Percentiles rank a stretch among this genome's conserved stretches.
Conservation (phyloP, 2,888 invertebrate genomes). For the Mythimna lalbum region DNA sequence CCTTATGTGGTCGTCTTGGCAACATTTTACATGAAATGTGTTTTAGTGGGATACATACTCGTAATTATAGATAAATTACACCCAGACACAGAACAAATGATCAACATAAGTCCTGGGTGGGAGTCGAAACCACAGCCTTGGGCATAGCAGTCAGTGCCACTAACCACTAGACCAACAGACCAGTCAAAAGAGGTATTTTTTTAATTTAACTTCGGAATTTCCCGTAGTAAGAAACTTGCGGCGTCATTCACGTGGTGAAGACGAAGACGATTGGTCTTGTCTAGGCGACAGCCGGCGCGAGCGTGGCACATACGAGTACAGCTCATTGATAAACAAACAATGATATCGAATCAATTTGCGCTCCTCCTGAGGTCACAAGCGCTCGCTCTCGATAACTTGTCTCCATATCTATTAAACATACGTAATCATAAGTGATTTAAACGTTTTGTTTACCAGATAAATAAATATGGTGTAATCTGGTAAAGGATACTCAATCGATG, state of each 20-base stretch:
- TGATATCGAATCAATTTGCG: constrained; percentile 45
- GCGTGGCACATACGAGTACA: neutral
- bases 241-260: neutral
- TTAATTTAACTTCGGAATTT: neutral
- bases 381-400: constrained; percentile 42
- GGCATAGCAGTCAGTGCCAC: too few relatives aligned
- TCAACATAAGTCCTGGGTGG: too few relatives aligned
- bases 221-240: neutral
- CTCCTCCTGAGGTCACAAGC: constrained; percentile 39
- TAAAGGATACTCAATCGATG: neutral
- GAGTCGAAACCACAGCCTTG: too few relatives aligned
- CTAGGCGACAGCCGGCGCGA: neutral
- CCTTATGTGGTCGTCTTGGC: too few relatives aligned
- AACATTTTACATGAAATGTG: too few relatives aligned
- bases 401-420: constrained; percentile 22
- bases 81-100: too few relatives aligned
- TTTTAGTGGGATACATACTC: too few relatives aligned
- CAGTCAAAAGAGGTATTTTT: too few relatives aligned
- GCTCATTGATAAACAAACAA: constrained; percentile 42
- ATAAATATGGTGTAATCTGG: neutral
- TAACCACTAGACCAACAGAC: too few relatives aligned
- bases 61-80: too few relatives aligned
- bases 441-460: constrained; percentile 24
- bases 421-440: constrained; percentile 30
- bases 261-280: neutral